Evolutionary conservation across 1,140 invertebrate genomes (phyloP).

Genomic region (Cydia amplana): DNA sequence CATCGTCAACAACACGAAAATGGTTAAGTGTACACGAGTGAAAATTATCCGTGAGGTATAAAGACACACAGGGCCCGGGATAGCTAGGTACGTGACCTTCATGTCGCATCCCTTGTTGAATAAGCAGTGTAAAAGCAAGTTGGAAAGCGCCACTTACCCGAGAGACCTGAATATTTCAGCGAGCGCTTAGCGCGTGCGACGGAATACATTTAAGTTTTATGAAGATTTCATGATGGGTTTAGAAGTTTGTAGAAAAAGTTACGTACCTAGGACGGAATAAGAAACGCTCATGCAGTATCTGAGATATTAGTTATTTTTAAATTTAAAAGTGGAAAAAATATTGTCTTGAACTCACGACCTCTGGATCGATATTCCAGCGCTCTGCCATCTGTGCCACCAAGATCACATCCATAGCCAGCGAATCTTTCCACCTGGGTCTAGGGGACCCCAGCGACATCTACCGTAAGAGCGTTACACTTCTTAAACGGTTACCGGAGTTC

Average conservation of each 20-base stretch:
- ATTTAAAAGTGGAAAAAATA: too few relatives aligned
- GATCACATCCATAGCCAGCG: too few relatives aligned
- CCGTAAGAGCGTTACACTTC: too few relatives aligned
- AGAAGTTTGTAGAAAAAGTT: background rate
- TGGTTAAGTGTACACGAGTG: too few relatives aligned
- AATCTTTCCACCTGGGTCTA: too few relatives aligned
- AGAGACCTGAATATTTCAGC: slow-evolving; percentile 23
- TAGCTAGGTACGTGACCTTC: background rate
- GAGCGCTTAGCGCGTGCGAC: background rate
- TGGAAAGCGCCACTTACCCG: background rate
- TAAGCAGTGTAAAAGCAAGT: slow-evolving; percentile 9
- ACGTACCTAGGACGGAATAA: background rate
- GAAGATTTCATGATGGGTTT: background rate
- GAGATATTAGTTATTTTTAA: too few relatives aligned
- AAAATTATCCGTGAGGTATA: background rate
- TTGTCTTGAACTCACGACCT: too few relatives aligned
- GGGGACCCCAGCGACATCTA: too few relatives aligned
- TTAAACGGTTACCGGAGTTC: too few relatives aligned
- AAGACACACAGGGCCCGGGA: background rate
- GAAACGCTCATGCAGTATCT: background rate
- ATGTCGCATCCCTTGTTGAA: background rate
- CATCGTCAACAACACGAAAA: background rate
- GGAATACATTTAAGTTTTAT: background rate
- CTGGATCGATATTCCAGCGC: too few relatives aligned
- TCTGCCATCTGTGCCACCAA: too few relatives aligned